Conservation (phyloP, 2,888 invertebrate species). For the Amorpha juglandis region DNA sequence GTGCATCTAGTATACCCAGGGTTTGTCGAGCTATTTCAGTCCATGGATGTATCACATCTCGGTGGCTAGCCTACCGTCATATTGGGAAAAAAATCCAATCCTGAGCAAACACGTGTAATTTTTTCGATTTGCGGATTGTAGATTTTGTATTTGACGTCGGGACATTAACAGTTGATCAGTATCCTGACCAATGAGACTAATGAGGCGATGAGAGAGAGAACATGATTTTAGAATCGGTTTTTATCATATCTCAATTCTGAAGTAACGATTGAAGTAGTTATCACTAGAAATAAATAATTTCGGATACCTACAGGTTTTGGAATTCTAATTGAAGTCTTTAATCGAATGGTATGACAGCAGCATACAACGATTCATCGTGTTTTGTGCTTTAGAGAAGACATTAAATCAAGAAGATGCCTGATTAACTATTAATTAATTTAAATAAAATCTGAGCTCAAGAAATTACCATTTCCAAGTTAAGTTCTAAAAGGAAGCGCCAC, state of each 20-base stretch:
- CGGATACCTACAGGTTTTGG: not conserved
- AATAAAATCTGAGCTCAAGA: conserved; percentile 41
- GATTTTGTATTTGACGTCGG: too few species aligned
- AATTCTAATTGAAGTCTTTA: not conserved
- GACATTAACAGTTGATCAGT: too few species aligned
- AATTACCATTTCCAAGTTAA: conserved; percentile 55
- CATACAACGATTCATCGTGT: not conserved
- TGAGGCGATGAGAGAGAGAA: too few species aligned
- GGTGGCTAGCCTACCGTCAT: too few species aligned
- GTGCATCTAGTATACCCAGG: too few species aligned
- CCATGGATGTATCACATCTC: too few species aligned
- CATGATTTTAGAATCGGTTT: not conserved
- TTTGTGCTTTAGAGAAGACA: not conserved
- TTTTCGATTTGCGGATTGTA: too few species aligned
- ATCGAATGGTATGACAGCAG: not conserved
- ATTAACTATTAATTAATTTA: conserved; percentile 40
- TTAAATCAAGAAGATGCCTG: conserved; percentile 27
- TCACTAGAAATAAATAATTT: not conserved
- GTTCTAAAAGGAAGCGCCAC: conserved; percentile 52
- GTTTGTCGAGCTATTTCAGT: too few species aligned
- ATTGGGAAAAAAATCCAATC: too few species aligned
- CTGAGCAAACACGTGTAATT: too few species aligned
- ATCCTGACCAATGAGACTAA: too few species aligned
- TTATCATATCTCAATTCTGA: not conserved
- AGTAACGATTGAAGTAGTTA: not conserved